A percentile compares a stretch with the other conserved stretches of the same genome.
Conservation (phyloP, 1,140 invertebrate species). For the Pseudomyrmex sp. region DNA sequence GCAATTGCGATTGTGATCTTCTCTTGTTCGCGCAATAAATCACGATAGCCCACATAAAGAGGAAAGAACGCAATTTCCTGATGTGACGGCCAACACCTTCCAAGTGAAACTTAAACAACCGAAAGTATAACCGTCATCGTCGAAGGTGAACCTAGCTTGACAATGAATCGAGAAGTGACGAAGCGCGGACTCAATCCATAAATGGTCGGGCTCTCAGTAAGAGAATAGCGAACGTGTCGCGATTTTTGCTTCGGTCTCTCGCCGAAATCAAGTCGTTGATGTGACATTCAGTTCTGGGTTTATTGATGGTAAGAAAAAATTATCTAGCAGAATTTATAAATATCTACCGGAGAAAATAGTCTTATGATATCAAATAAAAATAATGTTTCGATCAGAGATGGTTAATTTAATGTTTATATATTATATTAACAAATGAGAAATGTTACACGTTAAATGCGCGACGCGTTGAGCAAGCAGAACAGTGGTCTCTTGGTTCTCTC, state of each 20-base stretch:
- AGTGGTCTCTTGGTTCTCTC: slow-evolving; percentile 12
- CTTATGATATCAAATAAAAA: not conserved
- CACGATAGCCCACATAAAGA: slow-evolving; percentile 10
- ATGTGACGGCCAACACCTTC: slow-evolving; percentile 6
- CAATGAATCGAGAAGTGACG: slow-evolving; percentile 61
- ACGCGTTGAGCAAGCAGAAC: slow-evolving; percentile 9
- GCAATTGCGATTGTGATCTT: not conserved
- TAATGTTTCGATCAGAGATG: no score
- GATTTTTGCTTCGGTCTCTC: slow-evolving; percentile 63
- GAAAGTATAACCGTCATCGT: slow-evolving; percentile 46
- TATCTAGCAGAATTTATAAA: not conserved
- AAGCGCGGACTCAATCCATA: slow-evolving; percentile 73
- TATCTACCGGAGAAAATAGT: not conserved
- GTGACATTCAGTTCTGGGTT: not conserved
- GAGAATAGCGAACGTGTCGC: slow-evolving; percentile 52
- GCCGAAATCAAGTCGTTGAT: slow-evolving; percentile 58
- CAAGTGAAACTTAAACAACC: slow-evolving; percentile 21
- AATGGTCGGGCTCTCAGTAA: slow-evolving; percentile 76
- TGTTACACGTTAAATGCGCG: slow-evolving; percentile 32
- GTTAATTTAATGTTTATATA: no score
- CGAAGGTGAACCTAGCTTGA: slow-evolving; percentile 65
- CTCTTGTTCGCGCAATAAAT: slow-evolving; percentile 28
- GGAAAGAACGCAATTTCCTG: slow-evolving; percentile 55
- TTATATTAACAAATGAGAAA: no score
- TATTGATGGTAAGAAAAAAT: not conserved